Conservation (phyloP, 2,797 vertebrate genomes). For the Delichon dasypus region DNA sequence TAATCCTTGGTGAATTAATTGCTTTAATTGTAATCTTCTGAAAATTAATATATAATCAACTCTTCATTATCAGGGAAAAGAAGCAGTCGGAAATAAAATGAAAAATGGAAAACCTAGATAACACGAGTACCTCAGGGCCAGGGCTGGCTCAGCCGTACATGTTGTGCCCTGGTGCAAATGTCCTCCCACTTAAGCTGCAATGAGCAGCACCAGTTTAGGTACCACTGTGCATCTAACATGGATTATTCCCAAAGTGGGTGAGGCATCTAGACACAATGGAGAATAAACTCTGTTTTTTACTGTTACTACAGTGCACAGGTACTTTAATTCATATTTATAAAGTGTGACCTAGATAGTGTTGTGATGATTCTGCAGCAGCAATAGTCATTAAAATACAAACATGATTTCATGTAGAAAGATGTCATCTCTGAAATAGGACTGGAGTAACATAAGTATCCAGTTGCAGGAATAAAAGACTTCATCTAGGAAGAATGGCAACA, state of each 20-base stretch:
- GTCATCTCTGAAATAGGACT: constrained; percentile 24
- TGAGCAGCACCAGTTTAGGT: not conserved
- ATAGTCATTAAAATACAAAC: constrained; percentile 2
- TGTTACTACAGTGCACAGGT: not conserved
- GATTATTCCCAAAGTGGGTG: not conserved
- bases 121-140: not conserved
- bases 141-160: accelerated
- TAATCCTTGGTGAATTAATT: not conserved
- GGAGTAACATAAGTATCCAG: constrained; percentile 26
- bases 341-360: not conserved
- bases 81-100: not conserved
- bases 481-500: constrained; percentile 46
- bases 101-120: not conserved
- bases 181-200: not conserved
- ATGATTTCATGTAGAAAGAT: constrained; percentile 25
- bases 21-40: not conserved
- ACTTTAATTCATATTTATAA: not conserved
- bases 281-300: not conserved
- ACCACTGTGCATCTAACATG: accelerated
- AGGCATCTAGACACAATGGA: not conserved
- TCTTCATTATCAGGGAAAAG: not conserved
- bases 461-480: constrained; percentile 61
- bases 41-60: not conserved
- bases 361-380: not conserved
- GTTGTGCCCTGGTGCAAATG: accelerated